phyloP scores from a whole-genome alignment of 2,797 vertebrate genomes.

The Coregonus sp. region DNA sequence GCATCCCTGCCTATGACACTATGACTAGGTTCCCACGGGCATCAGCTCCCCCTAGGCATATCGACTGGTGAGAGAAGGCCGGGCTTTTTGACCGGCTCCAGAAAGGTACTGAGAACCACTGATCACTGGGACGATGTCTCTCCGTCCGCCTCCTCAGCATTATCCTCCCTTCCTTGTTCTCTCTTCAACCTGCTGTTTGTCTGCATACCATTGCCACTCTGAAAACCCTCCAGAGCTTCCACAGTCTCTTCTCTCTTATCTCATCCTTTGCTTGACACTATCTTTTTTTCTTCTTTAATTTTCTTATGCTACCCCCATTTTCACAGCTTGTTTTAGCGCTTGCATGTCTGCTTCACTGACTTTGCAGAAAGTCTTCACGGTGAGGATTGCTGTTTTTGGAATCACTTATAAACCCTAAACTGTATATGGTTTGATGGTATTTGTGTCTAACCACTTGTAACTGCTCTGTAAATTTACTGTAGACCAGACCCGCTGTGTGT shows the following conservation, averaged over 20 bases:
- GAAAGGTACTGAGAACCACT: slow-evolving; percentile 70
- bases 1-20: slow-evolving; percentile 77
- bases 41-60: slow-evolving; percentile 76
- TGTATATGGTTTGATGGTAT: slow-evolving; percentile 21
- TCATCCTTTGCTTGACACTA: not conserved
- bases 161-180: not conserved
- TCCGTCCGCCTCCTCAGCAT: not conserved
- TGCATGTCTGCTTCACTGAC: slow-evolving; percentile 50
- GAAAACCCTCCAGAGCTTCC: not conserved
- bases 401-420: slow-evolving; percentile 20
- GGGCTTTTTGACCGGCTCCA: slow-evolving; percentile 55
- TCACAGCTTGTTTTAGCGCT: slow-evolving; percentile 59
- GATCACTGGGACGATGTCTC: not conserved
- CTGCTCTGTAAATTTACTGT: slow-evolving; percentile 36
- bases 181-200: slow-evolving; percentile 23
- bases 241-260: slow-evolving; percentile 4
- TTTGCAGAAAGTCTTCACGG: slow-evolving; percentile 52
- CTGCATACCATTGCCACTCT: no score
- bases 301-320: slow-evolving; percentile 7
- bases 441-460: slow-evolving; percentile 39
- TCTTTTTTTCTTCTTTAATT: no score
- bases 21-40: slow-evolving; percentile 80
- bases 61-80: slow-evolving; percentile 78
- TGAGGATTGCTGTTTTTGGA: slow-evolving; percentile 54
- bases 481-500: slow-evolving; percentile 37